Evolutionary conservation across 2,113 vertebrate genomes (phyloP).

Genomic region (Xiphophorus hellerii): DNA sequence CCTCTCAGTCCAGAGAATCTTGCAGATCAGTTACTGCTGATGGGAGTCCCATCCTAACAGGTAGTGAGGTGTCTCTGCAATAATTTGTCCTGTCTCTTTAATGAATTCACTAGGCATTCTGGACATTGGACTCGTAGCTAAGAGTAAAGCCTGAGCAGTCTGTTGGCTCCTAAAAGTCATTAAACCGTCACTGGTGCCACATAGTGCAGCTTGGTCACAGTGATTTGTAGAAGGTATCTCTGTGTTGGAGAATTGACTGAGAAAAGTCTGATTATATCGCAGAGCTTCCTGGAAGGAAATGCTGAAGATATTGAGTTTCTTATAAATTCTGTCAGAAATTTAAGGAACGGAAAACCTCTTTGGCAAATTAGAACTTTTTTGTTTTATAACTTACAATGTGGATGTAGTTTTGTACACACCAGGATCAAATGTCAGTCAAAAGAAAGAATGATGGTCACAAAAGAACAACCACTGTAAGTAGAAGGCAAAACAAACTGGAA

Average conservation of each 20-base stretch:
- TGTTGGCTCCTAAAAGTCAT: constrained; percentile 71
- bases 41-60: constrained; percentile 66
- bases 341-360: too few species aligned
- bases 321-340: too few species aligned
- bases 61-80: constrained; percentile 64
- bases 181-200: constrained; percentile 58
- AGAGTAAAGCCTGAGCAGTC: constrained; percentile 40
- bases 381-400: too few species aligned
- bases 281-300: too few species aligned
- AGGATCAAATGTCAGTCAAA: too few species aligned
- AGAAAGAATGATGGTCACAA: too few species aligned
- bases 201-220: constrained; percentile 13
- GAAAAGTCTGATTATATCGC: too few species aligned
- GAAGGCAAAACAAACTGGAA: too few species aligned
- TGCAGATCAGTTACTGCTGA: constrained; percentile 72
- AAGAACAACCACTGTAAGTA: too few species aligned
- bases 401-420: too few species aligned
- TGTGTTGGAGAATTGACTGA: not conserved
- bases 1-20: constrained; percentile 38
- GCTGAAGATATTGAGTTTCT: too few species aligned
- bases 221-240: constrained; percentile 2
- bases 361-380: too few species aligned
- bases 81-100: constrained; percentile 71
- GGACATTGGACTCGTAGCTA: constrained; percentile 18
- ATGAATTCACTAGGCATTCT: constrained; percentile 68